These are phyloP conservation scores for Ricordea florida DNA, from an alignment of 92 coral and sea anemone species.

Conservation along the genomic window DNA sequence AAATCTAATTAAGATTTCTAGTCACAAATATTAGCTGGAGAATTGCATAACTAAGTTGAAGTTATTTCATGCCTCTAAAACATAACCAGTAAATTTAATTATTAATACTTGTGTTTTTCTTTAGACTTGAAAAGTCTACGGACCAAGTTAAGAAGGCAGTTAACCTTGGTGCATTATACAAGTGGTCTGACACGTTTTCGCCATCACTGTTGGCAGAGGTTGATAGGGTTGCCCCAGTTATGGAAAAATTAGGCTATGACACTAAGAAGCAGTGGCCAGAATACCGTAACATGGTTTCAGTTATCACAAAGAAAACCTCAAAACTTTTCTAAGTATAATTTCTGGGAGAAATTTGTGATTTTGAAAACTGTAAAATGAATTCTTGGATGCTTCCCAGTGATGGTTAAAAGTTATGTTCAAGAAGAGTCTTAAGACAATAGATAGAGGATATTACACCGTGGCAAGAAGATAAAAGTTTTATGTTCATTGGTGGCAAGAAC, in stretches of 20 bases:
- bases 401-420: too few relatives aligned
- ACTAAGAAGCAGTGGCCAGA: slow-evolving; percentile 56
- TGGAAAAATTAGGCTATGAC: slow-evolving; percentile 75
- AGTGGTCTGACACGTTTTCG: slow-evolving; percentile 64
- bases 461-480: too few relatives aligned
- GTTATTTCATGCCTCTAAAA: not conserved
- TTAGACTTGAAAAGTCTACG: slow-evolving; percentile 88
- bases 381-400: too few relatives aligned
- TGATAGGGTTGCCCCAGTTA: slow-evolving; percentile 62
- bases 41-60: too few relatives aligned
- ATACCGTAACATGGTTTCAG: slow-evolving; percentile 38
- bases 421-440: too few relatives aligned
- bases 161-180: slow-evolving; percentile 66
- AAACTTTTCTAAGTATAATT: not conserved
- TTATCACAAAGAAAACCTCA: not conserved
- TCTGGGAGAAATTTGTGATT: too few relatives aligned
- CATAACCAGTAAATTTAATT: too few relatives aligned
- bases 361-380: too few relatives aligned
- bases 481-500: too few relatives aligned
- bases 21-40: too few relatives aligned
- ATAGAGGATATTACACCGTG: too few relatives aligned
- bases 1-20: too few relatives aligned
- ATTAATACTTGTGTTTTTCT: not conserved
- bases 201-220: slow-evolving; percentile 15
- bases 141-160: slow-evolving; percentile 82